Percentiles rank a stretch among this genome's conserved stretches.
These are phyloP conservation scores for Drosophila melanica DNA, from an alignment of 1,140 invertebrate genomes.

Conservation along the genomic window DNA sequence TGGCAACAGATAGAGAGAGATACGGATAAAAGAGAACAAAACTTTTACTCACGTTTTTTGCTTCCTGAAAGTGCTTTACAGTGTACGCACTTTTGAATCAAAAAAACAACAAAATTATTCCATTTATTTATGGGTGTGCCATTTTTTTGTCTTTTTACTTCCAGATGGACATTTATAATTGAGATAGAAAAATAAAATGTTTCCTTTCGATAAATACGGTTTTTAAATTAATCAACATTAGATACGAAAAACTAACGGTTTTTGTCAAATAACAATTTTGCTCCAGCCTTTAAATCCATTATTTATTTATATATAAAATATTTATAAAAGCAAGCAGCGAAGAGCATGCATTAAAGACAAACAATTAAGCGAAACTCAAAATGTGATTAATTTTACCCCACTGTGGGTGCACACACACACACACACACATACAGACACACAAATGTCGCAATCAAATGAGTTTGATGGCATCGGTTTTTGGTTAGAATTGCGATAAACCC, in stretches of 20 bases:
- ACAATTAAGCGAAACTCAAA: background rate
- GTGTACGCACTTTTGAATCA: background rate
- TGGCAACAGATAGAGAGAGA: too few relatives aligned
- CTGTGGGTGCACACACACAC: background rate
- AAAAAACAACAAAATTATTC: background rate
- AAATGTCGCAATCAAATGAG: conserved; percentile 23
- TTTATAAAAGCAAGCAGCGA: background rate
- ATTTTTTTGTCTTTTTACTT: background rate
- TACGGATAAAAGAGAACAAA: background rate
- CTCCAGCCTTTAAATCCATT: too few relatives aligned
- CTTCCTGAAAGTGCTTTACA: conserved; percentile 12
- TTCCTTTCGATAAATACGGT: too few relatives aligned
- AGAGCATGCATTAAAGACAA: background rate
- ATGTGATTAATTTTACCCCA: conserved; percentile 25
- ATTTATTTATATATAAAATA: too few relatives aligned
- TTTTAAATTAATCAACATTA: too few relatives aligned
- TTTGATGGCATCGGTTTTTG: conserved; percentile 22
- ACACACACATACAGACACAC: too few relatives aligned
- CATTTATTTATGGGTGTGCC: background rate
- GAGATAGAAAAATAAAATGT: background rate
- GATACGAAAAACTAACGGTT: too few relatives aligned
- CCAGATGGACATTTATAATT: background rate
- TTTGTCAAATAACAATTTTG: too few relatives aligned
- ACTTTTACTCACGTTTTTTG: conserved; percentile 2
- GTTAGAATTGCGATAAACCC: conserved; percentile 31